A percentile compares a stretch with the other conserved stretches of the same genome.
Evolutionary conservation across 2,888 invertebrate species (phyloP).

Genomic region (Phengaris arion): DNA sequence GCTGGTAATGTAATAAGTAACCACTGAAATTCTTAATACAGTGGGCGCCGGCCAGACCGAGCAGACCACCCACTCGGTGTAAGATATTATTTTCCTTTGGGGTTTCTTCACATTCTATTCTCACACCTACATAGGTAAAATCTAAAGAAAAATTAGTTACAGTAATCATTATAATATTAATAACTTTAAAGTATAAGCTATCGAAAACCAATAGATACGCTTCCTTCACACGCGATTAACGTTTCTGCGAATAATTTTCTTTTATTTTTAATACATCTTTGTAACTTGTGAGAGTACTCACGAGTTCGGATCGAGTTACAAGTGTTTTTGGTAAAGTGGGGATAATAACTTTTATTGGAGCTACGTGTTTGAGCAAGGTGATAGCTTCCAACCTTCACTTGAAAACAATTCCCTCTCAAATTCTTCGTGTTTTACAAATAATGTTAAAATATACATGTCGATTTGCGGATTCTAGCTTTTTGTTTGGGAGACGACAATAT

Average conservation of each 20-base stretch:
- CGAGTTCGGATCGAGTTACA: slow-evolving; percentile 28
- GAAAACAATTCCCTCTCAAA: neutral
- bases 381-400: slow-evolving; percentile 17
- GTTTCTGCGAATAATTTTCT: neutral
- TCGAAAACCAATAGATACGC: too few relatives aligned
- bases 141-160: too few relatives aligned
- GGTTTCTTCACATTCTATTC: too few relatives aligned
- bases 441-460: neutral
- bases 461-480: neutral
- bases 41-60: too few relatives aligned
- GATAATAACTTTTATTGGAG: slow-evolving; percentile 28
- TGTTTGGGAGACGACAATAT: neutral
- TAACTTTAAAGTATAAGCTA: too few relatives aligned
- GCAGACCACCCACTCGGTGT: too few relatives aligned
- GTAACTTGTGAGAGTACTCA: slow-evolving; percentile 8
- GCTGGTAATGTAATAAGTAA: too few relatives aligned
- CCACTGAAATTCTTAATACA: too few relatives aligned
- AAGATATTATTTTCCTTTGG: too few relatives aligned
- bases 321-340: slow-evolving; percentile 28
- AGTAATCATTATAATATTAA: too few relatives aligned
- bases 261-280: slow-evolving; percentile 18
- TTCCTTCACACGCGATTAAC: neutral
- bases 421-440: slow-evolving; percentile 19
- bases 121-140: too few relatives aligned
- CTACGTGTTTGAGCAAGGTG: slow-evolving; percentile 23